Evolutionary conservation across 2,797 vertebrate genomes (phyloP), one percentile per base, ranked within the genome.

Genomic region (Chrosomus eos): DNA sequence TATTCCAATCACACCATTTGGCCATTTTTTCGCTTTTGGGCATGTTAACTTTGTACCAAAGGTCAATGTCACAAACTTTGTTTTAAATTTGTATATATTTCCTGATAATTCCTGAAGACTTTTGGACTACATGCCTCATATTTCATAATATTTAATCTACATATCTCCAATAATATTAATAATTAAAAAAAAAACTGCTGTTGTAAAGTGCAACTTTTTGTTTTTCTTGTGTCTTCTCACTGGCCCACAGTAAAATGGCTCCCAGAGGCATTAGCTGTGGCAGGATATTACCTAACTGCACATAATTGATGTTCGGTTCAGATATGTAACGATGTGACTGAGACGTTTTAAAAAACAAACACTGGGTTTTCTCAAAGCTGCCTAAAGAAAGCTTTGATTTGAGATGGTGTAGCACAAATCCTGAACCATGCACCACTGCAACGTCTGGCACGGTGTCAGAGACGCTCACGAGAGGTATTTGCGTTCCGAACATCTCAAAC

Each of bases 231-330:
- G 8, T 73, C 48, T 74, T 51, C 71, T 31, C 28, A 31, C 45
- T 73, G 18, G 43, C 71, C 45, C 10, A 31, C 31, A 33, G 43
- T 76, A 60, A 53, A 28, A 83, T 82, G 88, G 77, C 89, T 85
- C 87, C 85, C 62, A 8, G 89, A 83, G 33, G 83, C 33, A 19
- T 64, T 19, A 26, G 40, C 85, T 92, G 85, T 88, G 13, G 71
- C 80, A 89, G 33, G 70, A 73, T 73, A 45, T 82, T 73, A 31
- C 38, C 55, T 73, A 48, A 82, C 38, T 48, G 55, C 53, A 26
- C 33, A 48, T 82, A 82, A 73, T 73, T 82, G 58, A 64, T 82
- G 70, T 73, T 82, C 28, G 8, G 4, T 62, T 62, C 38, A 48
- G 55, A 45, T 82, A 45, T 43, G 55, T 28, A 73, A 62, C 8